Evolutionary conservation across 2,888 invertebrate genomes (phyloP), one percentile per base, ranked within the genome.

Genomic region (Leptinotarsa juncta): DNA sequence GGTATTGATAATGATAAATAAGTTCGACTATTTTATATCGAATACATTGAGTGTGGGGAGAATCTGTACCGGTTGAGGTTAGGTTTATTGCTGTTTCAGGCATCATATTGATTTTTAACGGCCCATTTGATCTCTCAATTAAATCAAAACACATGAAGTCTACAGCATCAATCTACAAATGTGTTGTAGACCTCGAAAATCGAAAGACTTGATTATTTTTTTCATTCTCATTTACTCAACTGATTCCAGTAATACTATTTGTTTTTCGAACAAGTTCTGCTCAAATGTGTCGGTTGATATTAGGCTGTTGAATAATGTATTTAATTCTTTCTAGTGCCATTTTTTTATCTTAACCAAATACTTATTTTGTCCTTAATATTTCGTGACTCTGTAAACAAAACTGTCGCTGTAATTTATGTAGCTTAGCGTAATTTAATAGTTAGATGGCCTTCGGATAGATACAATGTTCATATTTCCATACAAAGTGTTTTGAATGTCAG

Each of bases 401-500:
- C 66, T 69, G 65, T 72, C 50, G 55, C 70, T 71, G 67, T 74
- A 65, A 65, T 69, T 42, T 69, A 70, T 55, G 66, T 72, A 67
- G 60, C 55, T 57, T 72, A 15, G 10, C 55, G n/a, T 42, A 69
- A 18, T 57, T 62, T 62, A 32, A 48, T 69, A 20, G 69, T 50
- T 69, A 69, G 69, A 69, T 72, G 72, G 53, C 72, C 75, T 72
- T 75, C 50, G 62, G 66, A 67, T 66, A 72, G 20, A 57, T 57
- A 57, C 18, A 16, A 66, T 67, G 62, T 62, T 70, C 65, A 62
- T 75, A 67, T 67, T 70, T 70, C 77, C 72, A 75, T 77, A 70
- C 60, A 70, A 68, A 74, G 77, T 72, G 62, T 71, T 69, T 57
- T 55, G 65, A 65, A 69, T 74, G 77, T 77, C 67, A 72, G 53